Percentiles rank a stretch among this genome's conserved stretches.
phyloP scores from a whole-genome alignment of 2,113 vertebrate genomes.

The Aptenodytes patagonicus region DNA sequence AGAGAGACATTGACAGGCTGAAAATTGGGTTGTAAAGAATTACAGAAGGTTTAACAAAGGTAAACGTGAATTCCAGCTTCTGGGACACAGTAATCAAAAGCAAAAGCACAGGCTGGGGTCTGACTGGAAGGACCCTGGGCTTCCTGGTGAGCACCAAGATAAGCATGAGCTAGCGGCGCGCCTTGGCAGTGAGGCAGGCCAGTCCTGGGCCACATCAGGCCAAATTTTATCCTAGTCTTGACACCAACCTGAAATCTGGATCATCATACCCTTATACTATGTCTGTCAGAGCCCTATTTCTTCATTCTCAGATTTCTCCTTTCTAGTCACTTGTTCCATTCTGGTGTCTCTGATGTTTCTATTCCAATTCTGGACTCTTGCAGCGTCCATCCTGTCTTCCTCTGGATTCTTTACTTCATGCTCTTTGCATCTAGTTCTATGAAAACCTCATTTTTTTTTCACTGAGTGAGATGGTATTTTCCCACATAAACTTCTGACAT shows the following conservation, averaged over 20 bases:
- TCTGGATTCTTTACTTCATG: neutral
- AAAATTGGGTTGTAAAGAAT: neutral
- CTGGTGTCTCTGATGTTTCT: neutral
- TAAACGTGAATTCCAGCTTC: neutral
- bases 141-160: neutral
- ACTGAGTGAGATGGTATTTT: neutral
- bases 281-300: neutral
- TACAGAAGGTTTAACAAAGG: accelerated
- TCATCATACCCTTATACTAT: neutral
- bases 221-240: neutral
- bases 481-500: neutral
- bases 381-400: neutral
- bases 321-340: neutral
- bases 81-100: neutral
- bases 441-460: neutral
- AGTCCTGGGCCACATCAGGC: neutral
- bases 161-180: neutral
- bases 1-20: neutral
- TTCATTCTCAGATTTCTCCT: neutral
- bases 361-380: neutral
- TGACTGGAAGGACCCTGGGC: neutral
- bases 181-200: neutral
- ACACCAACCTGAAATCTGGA: neutral
- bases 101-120: neutral
- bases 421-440: neutral